Percentiles rank a stretch among this genome's conserved stretches.
These are phyloP conservation scores for Larimichthys polyactis DNA, from an alignment of 2,113 vertebrate species.

Conservation along the genomic window DNA sequence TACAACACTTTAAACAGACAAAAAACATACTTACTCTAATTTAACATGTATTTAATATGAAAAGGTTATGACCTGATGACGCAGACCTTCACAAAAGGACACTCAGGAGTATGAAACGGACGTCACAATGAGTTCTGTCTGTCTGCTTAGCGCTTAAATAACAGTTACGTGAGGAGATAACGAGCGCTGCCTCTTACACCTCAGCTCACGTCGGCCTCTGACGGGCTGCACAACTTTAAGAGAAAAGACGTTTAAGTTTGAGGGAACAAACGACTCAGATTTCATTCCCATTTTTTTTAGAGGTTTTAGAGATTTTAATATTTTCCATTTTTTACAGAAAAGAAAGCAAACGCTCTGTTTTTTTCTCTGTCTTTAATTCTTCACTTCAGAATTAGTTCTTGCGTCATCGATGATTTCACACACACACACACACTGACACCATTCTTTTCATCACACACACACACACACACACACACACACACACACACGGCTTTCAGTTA, in stretches of 20 bases:
- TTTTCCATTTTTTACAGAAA: neutral
- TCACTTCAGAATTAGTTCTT: neutral
- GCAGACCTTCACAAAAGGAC: too few species aligned
- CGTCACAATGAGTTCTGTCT: neutral
- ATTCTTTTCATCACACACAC: neutral
- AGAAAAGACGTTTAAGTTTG: neutral
- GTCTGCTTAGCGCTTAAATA: too few species aligned
- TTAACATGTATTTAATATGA: neutral
- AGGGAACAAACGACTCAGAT: neutral
- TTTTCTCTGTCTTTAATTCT: neutral
- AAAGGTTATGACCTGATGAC: neutral
- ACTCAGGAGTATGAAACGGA: neutral
- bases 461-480: constrained; percentile 1
- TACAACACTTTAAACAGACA: too few species aligned
- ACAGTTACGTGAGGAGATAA: too few species aligned
- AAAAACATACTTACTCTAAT: neutral
- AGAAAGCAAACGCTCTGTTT: neutral
- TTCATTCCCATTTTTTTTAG: neutral
- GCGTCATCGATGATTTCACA: neutral
- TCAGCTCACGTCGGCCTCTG: neutral
- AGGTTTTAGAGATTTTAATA: neutral
- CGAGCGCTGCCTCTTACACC: too few species aligned
- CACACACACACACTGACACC: neutral
- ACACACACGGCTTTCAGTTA: neutral
- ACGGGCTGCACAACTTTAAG: neutral